Conservation (phyloP, 2,113 vertebrate species). For the Rhinichthys klamathensis region DNA sequence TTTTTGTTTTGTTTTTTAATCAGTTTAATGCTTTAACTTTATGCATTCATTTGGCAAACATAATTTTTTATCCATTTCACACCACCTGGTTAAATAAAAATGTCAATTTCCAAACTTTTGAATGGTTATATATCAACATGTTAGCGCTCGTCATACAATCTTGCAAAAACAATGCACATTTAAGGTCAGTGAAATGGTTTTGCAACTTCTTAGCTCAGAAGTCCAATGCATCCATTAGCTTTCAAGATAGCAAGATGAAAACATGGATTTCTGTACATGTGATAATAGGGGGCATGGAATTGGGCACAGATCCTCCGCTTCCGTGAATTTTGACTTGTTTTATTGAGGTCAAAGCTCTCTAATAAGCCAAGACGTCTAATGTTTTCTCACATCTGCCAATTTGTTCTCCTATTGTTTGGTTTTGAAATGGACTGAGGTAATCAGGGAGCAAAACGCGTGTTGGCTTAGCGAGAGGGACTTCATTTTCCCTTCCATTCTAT, state of each 20-base stretch:
- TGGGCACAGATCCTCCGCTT: slow-evolving; percentile 20
- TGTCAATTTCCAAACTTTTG: too few relatives aligned
- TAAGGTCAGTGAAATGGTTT: not conserved
- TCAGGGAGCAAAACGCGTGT: slow-evolving; percentile 36
- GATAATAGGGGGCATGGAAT: slow-evolving; percentile 48
- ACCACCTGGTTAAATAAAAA: too few relatives aligned
- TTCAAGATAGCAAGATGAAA: not conserved
- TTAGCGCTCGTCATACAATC: not conserved
- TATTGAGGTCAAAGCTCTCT: slow-evolving; percentile 41
- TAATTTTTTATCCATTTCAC: too few relatives aligned
- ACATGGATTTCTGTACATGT: not conserved
- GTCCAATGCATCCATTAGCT: not conserved
- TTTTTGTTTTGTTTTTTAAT: too few relatives aligned
- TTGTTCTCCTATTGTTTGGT: slow-evolving; percentile 34
- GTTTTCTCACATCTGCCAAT: slow-evolving; percentile 50
- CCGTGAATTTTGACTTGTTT: slow-evolving; percentile 15
- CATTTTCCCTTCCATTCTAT: slow-evolving; percentile 47
- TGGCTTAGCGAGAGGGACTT: slow-evolving; percentile 40
- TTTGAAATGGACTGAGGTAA: slow-evolving; percentile 41
- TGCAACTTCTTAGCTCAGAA: slow-evolving; percentile 1
- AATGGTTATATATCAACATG: not conserved
- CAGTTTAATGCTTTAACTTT: too few relatives aligned
- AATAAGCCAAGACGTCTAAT: slow-evolving; percentile 36
- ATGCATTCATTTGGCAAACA: too few relatives aligned
- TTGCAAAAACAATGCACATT: not conserved